These are phyloP conservation scores for Gallinago paraguaiae DNA, from an alignment of 2,113 vertebrate species.

Conservation along the genomic window DNA sequence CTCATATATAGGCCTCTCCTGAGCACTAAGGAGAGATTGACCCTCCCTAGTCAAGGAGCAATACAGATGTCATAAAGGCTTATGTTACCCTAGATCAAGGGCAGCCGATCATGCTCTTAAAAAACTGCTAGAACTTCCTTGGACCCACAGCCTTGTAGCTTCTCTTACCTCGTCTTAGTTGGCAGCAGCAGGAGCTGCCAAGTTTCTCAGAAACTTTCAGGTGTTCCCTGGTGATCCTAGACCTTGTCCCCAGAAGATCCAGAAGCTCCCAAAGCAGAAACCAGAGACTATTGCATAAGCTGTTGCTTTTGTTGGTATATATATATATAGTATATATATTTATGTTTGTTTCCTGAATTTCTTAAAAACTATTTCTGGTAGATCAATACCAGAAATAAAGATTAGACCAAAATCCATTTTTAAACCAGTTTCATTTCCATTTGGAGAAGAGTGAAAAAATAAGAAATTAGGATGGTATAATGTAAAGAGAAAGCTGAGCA, in stretches of 20 bases:
- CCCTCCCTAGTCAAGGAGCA: background rate
- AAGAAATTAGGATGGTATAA: background rate
- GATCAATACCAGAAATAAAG: background rate
- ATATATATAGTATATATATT: background rate
- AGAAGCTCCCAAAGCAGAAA: background rate
- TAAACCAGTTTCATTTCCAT: background rate
- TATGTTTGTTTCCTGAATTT: background rate
- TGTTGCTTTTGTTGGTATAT: background rate
- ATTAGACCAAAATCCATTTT: background rate
- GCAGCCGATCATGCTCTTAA: background rate
- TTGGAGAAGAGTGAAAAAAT: background rate
- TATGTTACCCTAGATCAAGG: background rate
- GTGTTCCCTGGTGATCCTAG: background rate
- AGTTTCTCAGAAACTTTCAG: background rate
- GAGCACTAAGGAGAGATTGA: background rate
- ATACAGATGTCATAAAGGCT: background rate
- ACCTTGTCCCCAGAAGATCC: background rate
- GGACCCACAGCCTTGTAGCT: accelerated
- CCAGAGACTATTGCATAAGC: background rate
- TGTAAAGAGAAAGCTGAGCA: background rate
- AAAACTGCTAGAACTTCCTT: background rate
- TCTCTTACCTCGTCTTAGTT: background rate
- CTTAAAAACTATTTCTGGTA: background rate
- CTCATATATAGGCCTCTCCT: background rate
- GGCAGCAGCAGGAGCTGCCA: background rate